These are phyloP conservation scores for Drosophila pseudotakahashii DNA, from an alignment of 2,888 invertebrate genomes.

Conservation along the genomic window DNA sequence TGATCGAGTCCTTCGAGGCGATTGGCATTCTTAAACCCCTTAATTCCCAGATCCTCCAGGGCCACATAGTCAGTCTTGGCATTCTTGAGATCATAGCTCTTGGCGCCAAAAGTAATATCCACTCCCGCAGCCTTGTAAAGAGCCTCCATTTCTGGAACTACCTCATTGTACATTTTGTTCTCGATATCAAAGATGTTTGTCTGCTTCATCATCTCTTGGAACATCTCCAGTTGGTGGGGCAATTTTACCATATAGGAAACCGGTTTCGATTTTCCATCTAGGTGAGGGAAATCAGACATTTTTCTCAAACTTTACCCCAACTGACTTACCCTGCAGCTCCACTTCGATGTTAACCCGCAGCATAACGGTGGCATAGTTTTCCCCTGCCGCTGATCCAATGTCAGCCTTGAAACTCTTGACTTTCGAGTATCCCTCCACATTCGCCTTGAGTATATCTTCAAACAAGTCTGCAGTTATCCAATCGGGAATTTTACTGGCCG, in stretches of 20 bases:
- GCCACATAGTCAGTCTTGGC: slow-evolving; percentile 56
- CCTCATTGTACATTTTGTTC: slow-evolving; percentile 68
- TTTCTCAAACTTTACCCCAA: no score
- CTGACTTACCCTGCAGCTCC: slow-evolving; percentile 66
- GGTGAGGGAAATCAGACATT: neutral
- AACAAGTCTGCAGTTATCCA: slow-evolving; percentile 61
- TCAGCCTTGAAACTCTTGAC: slow-evolving; percentile 51
- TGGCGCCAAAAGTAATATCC: slow-evolving; percentile 67
- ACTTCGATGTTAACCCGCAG: slow-evolving; percentile 68
- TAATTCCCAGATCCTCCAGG: slow-evolving; percentile 70
- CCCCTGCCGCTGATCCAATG: slow-evolving; percentile 70
- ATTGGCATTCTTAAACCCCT: slow-evolving; percentile 71
- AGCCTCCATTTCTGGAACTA: slow-evolving; percentile 75
- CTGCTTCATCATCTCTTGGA: slow-evolving; percentile 39
- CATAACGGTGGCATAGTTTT: slow-evolving; percentile 81
- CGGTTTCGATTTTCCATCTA: slow-evolving; percentile 53
- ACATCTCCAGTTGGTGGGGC: slow-evolving; percentile 50
- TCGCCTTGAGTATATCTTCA: slow-evolving; percentile 47
- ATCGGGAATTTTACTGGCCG: slow-evolving; percentile 49
- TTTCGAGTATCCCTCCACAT: slow-evolving; percentile 49
- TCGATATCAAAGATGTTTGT: slow-evolving; percentile 71
- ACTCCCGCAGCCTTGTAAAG: slow-evolving; percentile 68
- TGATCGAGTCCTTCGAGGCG: slow-evolving; percentile 75
- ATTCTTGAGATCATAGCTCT: slow-evolving; percentile 57
- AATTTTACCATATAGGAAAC: slow-evolving; percentile 67